Evolutionary conservation across 2,888 invertebrate genomes (phyloP).

Genomic region (Lottia scabra): DNA sequence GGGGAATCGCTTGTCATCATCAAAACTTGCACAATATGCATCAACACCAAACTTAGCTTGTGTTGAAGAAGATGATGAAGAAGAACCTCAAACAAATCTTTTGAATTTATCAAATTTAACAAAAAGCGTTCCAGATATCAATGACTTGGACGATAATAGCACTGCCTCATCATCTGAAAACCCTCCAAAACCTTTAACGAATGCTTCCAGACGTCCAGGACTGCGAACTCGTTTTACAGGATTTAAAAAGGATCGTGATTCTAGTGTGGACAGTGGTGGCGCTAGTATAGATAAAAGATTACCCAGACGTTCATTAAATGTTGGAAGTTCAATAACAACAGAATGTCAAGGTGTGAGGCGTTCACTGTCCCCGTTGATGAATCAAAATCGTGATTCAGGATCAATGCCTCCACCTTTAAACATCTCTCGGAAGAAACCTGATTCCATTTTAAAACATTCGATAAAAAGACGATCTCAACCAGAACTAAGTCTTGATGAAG

Average conservation of each 20-base stretch:
- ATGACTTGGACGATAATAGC: constrained; percentile 31
- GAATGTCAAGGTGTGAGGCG: background rate
- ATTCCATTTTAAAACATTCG: constrained; percentile 41
- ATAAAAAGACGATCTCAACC: constrained; percentile 41
- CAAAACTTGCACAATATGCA: constrained; percentile 39
- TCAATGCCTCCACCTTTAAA: constrained; percentile 47
- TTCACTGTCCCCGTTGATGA: constrained; percentile 9
- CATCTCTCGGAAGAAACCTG: constrained; percentile 33
- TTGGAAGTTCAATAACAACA: background rate
- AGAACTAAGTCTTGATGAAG: constrained; percentile 55
- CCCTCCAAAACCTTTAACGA: constrained; percentile 22
- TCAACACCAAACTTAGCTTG: constrained; percentile 47
- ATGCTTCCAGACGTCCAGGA: constrained; percentile 17
- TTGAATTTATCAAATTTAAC: constrained; percentile 31
- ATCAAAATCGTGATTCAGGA: constrained; percentile 33
- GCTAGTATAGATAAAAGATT: background rate
- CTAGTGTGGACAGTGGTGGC: constrained; percentile 2
- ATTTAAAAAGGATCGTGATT: constrained; percentile 7
- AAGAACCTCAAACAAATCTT: constrained; percentile 33
- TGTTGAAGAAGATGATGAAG: constrained; percentile 36
- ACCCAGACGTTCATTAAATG: constrained; percentile 12
- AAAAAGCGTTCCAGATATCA: constrained; percentile 41
- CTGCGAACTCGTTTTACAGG: constrained; percentile 12
- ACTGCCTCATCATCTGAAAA: constrained; percentile 16
- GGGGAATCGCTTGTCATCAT: constrained; percentile 14